Base-by-base conservation (phyloP, 2,113 vertebrate genomes). In the Atherinomorus stipes region DNA sequence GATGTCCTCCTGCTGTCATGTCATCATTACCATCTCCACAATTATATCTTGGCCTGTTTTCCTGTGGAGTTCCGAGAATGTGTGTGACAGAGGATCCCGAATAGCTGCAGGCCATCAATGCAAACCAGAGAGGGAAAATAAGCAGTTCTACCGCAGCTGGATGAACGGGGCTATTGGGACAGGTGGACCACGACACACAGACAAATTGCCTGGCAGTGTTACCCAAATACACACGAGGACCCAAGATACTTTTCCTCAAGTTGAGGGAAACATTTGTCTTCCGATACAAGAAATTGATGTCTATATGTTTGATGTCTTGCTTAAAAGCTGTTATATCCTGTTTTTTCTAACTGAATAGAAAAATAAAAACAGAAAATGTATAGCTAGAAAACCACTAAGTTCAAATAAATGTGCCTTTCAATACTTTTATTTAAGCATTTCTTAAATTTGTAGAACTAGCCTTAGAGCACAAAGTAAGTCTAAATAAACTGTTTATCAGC, bases 101-200 rank as follows among this genome's bases (percentile, higher is more conserved):
- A 73, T 61, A 70, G 81, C 66, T 71, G 22, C 78, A 54, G 75
- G 75, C 66, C 26, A n/a, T 62, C 73, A 53, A 47, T 31, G 53
- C 59, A 64, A 25, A 69, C 51, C 65, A 66, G 52, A 65, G 15
- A 88, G 81, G 53, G 74, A 83, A 89, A 90, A 89, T 71, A 90
- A 85, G 81, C 83, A 87, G 37, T 60, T 74, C 45, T 49, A 80
- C 75, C 66, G 74, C 79, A 90, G 87, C 88, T 89, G 80, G 85
- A 90, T 78, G 66, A 79, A 78, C n/a, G 73, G 38, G 54, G 64
- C 66, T 91, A 88, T 90, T 93, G 89, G 91, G 85, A 89, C 88
- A 92, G 87, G 80, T 92, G 91, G 83, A 89, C 28, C 28, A 3
- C 57, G 51, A 62, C 85, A 85, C 70, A 83, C 50, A 50, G 64